Conservation (phyloP, 2,113 vertebrate species). For the Nettapus auritus region DNA sequence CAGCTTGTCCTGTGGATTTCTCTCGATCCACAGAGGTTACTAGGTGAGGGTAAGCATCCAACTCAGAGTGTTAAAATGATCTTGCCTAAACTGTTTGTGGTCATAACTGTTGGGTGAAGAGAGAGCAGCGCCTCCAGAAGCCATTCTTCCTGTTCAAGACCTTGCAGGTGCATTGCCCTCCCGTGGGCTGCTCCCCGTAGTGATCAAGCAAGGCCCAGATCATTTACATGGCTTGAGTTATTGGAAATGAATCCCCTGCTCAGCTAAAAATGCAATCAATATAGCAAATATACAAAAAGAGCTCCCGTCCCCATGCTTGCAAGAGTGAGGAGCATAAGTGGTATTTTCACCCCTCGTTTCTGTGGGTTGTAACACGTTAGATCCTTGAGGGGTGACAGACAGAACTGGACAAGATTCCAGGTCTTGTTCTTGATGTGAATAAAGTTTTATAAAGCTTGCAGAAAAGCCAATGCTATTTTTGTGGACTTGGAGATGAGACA, state of each 20-base stretch:
- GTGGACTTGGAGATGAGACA: not conserved
- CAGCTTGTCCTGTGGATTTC: not conserved
- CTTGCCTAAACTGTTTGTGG: not conserved
- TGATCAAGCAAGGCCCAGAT: not conserved
- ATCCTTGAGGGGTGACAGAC: not conserved
- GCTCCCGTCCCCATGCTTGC: too few species aligned
- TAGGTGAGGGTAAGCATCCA: not conserved
- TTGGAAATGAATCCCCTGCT: not conserved
- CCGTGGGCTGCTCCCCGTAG: not conserved
- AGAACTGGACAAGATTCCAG: not conserved
- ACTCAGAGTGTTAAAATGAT: not conserved
- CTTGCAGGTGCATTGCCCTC: not conserved
- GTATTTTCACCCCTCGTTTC: not conserved
- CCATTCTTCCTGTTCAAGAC: fast-evolving
- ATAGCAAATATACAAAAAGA: fast-evolving
- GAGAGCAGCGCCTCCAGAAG: not conserved
- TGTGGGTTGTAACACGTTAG: fast-evolving
- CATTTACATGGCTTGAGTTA: fast-evolving
- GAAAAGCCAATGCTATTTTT: not conserved
- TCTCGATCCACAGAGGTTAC: not conserved
- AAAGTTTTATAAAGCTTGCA: not conserved
- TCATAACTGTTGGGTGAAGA: not conserved
- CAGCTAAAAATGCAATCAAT: not conserved
- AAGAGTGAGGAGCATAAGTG: not conserved
- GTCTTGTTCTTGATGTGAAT: not conserved